Evolutionary conservation across 2,888 invertebrate genomes (phyloP).

Genomic region (Chrysopilus asiliformis): DNA sequence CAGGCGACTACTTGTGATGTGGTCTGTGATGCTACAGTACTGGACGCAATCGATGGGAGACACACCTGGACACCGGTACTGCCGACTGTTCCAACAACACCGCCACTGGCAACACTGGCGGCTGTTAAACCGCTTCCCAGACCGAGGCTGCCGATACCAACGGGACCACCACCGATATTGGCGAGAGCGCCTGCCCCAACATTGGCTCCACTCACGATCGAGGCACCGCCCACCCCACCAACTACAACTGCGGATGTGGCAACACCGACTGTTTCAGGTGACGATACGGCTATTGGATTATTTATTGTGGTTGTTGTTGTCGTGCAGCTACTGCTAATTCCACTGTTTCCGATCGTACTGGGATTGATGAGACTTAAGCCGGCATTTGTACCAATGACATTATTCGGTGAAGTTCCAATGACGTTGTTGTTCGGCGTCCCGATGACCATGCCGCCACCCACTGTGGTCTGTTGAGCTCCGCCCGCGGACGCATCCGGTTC

Average conservation of each 20-base stretch:
- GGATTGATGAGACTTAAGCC: too few species aligned
- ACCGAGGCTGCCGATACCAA: background rate
- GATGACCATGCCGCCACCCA: constrained; percentile 31
- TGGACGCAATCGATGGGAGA: constrained; percentile 16
- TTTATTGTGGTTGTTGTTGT: constrained; percentile 12
- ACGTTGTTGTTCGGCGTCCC: constrained; percentile 18
- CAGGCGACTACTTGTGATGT: constrained; percentile 32
- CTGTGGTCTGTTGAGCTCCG: constrained; percentile 27
- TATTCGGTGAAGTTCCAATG: constrained; percentile 12
- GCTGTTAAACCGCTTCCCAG: constrained; percentile 20
- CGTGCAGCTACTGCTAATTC: constrained; percentile 7
- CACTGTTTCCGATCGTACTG: constrained; percentile 7
- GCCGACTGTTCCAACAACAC: constrained; percentile 25
- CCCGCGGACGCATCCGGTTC: constrained; percentile 38
- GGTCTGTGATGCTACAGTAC: constrained; percentile 21
- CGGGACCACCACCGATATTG: constrained; percentile 19
- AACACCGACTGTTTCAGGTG: constrained; percentile 15
- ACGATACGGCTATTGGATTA: background rate
- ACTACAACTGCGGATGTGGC: constrained; percentile 15
- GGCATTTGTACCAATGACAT: constrained; percentile 2
- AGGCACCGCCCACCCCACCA: constrained; percentile 14
- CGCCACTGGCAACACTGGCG: constrained; percentile 24
- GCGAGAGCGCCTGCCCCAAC: constrained; percentile 11
- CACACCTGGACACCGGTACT: too few species aligned
- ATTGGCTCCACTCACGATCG: constrained; percentile 15